Evolutionary conservation across 2,888 invertebrate species (phyloP).

Genomic region (Oscheius myriophilus): DNA sequence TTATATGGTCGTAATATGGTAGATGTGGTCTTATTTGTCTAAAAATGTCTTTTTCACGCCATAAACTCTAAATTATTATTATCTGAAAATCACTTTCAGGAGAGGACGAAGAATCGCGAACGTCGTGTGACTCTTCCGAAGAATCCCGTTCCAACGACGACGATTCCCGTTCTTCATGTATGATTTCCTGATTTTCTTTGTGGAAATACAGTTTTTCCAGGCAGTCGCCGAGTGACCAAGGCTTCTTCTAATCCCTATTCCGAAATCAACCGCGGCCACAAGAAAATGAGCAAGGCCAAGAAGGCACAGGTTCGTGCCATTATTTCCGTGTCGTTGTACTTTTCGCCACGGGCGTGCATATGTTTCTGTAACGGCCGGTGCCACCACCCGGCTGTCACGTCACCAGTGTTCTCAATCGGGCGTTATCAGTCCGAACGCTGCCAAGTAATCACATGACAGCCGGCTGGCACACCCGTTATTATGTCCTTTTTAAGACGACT

Average conservation of each 20-base stretch:
- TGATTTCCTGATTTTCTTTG: neutral
- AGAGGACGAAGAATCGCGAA: slow-evolving; percentile 16
- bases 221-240: slow-evolving; percentile 1
- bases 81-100: too few relatives aligned
- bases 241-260: neutral
- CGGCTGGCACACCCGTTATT: neutral
- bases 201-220: neutral
- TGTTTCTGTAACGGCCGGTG: neutral
- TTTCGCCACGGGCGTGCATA: neutral
- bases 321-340: neutral
- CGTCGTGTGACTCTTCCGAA: slow-evolving; percentile 17
- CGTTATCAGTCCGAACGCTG: neutral
- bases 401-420: neutral
- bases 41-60: too few relatives aligned
- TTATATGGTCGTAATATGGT: too few relatives aligned
- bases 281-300: slow-evolving; percentile 20
- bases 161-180: slow-evolving; percentile 11
- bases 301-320: slow-evolving; percentile 11
- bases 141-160: slow-evolving; percentile 8
- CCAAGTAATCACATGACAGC: neutral
- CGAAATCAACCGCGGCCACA: slow-evolving; percentile 16
- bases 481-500: neutral
- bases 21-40: too few relatives aligned
- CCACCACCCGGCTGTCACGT: neutral
- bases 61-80: too few relatives aligned